Conservation (phyloP, 1,140 invertebrate species). For the Tetraneura akinire region DNA sequence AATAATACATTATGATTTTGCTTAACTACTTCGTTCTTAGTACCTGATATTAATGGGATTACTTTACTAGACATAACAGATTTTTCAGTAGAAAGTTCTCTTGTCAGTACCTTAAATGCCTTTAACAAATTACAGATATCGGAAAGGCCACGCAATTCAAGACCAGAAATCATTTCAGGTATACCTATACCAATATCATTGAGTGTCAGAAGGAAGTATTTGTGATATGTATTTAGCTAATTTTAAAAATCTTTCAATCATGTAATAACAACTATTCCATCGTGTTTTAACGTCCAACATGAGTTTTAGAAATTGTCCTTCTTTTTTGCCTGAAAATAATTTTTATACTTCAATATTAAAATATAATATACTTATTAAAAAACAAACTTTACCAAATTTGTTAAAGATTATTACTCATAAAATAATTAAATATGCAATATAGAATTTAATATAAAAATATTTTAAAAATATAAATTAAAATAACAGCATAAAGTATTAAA, state of each 20-base stretch:
- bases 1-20: conserved; percentile 6
- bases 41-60: conserved; percentile 58
- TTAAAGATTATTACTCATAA: too few species aligned
- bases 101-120: neutral
- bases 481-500: too few species aligned
- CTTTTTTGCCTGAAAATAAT: neutral
- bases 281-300: conserved; percentile 53
- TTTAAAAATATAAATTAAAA: too few species aligned
- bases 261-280: conserved; percentile 55
- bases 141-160: neutral
- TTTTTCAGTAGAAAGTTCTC: neutral
- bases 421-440: too few species aligned
- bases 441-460: too few species aligned
- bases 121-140: neutral
- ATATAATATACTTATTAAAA: too few species aligned
- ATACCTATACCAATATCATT: neutral
- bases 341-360: neutral
- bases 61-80: conserved; percentile 53
- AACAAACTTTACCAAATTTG: too few species aligned
- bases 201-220: neutral
- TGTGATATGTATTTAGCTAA: neutral
- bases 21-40: conserved; percentile 55
- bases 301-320: neutral
- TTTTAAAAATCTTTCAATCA: conserved; percentile 52
- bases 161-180: too few species aligned